These are phyloP conservation scores for Catalaphyllia jardinei DNA, from an alignment of 64 coral and sea anemone genomes.

Conservation along the genomic window DNA sequence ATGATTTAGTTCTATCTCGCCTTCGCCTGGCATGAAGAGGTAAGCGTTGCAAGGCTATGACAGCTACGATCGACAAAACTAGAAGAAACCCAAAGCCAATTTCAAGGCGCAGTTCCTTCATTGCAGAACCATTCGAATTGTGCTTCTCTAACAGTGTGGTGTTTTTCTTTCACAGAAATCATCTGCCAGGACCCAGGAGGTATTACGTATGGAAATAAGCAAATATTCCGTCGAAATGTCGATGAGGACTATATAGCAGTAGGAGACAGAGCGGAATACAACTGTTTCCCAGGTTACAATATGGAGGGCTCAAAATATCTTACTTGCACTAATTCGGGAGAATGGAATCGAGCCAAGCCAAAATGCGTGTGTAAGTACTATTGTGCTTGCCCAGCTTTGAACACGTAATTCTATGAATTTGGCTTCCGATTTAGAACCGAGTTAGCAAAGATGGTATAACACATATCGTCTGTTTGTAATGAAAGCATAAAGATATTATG, in stretches of 20 bases:
- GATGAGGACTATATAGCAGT: conserved; percentile 13
- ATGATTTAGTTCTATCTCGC: no score
- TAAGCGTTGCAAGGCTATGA: no score
- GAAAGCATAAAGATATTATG: no score
- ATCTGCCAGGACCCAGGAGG: conserved; percentile 49
- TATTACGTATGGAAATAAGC: not conserved
- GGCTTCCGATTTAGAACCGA: no score
- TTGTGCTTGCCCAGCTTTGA: no score
- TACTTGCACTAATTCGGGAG: conserved; percentile 5
- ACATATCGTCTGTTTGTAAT: no score
- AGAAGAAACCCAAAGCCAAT: no score
- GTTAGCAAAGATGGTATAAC: no score
- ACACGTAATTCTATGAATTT: no score
- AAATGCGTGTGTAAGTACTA: conserved; percentile 35
- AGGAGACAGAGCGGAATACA: conserved; percentile 18
- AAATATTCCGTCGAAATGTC: not conserved
- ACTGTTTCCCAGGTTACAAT: conserved; percentile 45
- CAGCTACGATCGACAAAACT: no score
- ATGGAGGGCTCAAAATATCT: not conserved
- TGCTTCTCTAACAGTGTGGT: not conserved
- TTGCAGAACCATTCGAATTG: not conserved
- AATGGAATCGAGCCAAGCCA: conserved; percentile 35
- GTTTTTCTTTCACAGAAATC: conserved; percentile 18
- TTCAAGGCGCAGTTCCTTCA: no score
- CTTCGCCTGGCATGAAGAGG: no score